Evolutionary conservation across 2,113 vertebrate species (phyloP), one percentile per base, ranked within the genome.

Genomic region (Hoplias malabaricus): DNA sequence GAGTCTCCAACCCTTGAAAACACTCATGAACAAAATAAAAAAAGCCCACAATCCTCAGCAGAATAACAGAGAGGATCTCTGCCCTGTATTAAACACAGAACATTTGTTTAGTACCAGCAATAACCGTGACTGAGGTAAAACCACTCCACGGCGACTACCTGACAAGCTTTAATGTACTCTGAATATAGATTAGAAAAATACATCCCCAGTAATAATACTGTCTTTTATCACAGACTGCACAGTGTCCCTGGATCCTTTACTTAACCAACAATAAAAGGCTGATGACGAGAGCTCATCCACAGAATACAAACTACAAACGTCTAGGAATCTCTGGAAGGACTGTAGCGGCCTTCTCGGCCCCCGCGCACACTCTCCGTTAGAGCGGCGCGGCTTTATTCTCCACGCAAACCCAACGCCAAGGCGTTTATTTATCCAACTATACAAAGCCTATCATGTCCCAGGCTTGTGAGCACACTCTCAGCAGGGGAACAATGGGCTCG

Each of bases 381-480:
- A 69, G 65, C 78, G 40, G 40, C 27, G 43, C 34, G 16, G 19
- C 21, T 53, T 75, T 34, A 38, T 65, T 50, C 29, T n/a, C 59
- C 59, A 59, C 23, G 40, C 70, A 63, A 67, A 62, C 83, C 63
- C 66, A 78, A 63, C 79, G 77, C 71, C 84, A 88, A 73, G 61
- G 59, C 85, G 85, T 83, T 87, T 90, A 86, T 90, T 88, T 88
- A 89, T 87, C 86, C 86, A 88, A 88, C 91, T 88, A 86, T 82
- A 86, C 87, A 87, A 87, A 80, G 87, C 89, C 87, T 87, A 86
- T 86, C 75, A 83, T 73, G 84, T 88, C 78, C 86, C 65, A 74
- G 84, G 79, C 81, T 85, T 71, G 79, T 85, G 83, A 87, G 85
- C 85, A 77, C 82, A 67, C 84, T 78, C 75, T 75, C 85, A 74